Conservation (phyloP, 53 echinoderm and acorn worm species). For the Henricia sp. region DNA sequence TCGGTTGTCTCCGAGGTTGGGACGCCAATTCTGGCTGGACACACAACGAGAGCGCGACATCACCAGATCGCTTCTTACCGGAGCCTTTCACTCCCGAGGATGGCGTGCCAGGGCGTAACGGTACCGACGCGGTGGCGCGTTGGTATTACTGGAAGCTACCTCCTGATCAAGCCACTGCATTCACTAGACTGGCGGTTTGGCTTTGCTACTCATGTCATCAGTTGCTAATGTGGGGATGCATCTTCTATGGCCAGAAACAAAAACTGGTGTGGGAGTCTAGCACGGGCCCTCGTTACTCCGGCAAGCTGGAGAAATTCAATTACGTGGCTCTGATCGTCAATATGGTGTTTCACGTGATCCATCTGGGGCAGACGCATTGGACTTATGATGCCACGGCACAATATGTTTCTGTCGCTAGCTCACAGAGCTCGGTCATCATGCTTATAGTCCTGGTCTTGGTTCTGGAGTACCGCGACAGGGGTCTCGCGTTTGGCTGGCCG, state of each 20-base stretch:
- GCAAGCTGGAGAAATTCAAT: conserved; percentile 63
- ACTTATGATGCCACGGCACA: conserved; percentile 85
- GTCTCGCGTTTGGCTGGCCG: conserved; percentile 87
- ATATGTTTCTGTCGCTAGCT: conserved; percentile 83
- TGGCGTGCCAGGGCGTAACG: conserved; percentile 69
- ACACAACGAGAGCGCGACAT: conserved; percentile 75
- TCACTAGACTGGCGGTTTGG: conserved; percentile 72
- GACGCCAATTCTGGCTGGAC: conserved; percentile 78
- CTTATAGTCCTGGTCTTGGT: conserved; percentile 82
- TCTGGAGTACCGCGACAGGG: conserved; percentile 84
- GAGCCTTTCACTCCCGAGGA: conserved; percentile 75
- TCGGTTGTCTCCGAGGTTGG: conserved; percentile 73
- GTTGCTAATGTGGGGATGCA: conserved; percentile 80
- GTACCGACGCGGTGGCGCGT: conserved; percentile 42
- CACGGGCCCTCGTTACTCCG: conserved; percentile 64
- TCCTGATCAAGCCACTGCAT: conserved; percentile 63
- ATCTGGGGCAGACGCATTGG: conserved; percentile 81
- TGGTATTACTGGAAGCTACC: conserved; percentile 93
- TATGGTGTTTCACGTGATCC: conserved; percentile 74
- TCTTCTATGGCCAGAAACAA: conserved; percentile 78
- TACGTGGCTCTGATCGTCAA: conserved; percentile 69
- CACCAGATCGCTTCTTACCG: conserved; percentile 72
- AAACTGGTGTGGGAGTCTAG: conserved; percentile 57
- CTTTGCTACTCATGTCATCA: conserved; percentile 82
- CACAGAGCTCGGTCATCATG: conserved; percentile 86